These are phyloP conservation scores for Plectropomus leopardus DNA, from an alignment of 2,113 vertebrate genomes.

Conservation along the genomic window DNA sequence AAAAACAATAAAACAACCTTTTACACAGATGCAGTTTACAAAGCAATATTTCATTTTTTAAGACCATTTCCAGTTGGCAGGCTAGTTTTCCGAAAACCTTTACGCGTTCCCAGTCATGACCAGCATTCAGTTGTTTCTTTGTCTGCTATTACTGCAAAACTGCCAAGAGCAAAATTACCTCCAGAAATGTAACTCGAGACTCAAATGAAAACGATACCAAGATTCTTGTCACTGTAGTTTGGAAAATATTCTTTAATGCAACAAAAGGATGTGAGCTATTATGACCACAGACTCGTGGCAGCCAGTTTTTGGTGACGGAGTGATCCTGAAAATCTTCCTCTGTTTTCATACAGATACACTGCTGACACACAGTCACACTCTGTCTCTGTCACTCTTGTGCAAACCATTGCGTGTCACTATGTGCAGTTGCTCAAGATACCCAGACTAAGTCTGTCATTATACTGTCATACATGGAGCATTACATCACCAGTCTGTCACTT, in stretches of 20 bases:
- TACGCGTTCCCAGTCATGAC: slow-evolving; percentile 6
- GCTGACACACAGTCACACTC: not conserved
- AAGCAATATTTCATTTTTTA: not conserved
- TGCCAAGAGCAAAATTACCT: slow-evolving; percentile 10
- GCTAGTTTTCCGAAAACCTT: not conserved
- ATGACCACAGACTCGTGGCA: not conserved
- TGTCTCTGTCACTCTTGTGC: not conserved
- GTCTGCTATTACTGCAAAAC: not conserved
- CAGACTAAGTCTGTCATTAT: slow-evolving; percentile 69
- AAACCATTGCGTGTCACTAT: slow-evolving; percentile 48
- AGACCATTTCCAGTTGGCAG: slow-evolving; percentile 21
- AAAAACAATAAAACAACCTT: not conserved
- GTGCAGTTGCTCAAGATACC: slow-evolving; percentile 30
- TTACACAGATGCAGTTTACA: not conserved
- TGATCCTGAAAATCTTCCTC: not conserved
- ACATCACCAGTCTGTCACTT: slow-evolving; percentile 65
- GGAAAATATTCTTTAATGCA: not conserved
- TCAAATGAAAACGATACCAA: not conserved
- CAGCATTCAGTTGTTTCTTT: not conserved
- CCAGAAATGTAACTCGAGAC: not conserved
- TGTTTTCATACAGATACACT: slow-evolving; percentile 1
- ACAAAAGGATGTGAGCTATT: slow-evolving; percentile 2
- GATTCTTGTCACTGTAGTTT: not conserved
- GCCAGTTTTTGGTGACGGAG: not conserved
- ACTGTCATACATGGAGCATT: slow-evolving; percentile 63